A percentile compares a stretch with the other conserved stretches of the same genome.
Evolutionary conservation across 2,113 vertebrate genomes (phyloP).

Genomic region (Brachyhypopomus gauderio): DNA sequence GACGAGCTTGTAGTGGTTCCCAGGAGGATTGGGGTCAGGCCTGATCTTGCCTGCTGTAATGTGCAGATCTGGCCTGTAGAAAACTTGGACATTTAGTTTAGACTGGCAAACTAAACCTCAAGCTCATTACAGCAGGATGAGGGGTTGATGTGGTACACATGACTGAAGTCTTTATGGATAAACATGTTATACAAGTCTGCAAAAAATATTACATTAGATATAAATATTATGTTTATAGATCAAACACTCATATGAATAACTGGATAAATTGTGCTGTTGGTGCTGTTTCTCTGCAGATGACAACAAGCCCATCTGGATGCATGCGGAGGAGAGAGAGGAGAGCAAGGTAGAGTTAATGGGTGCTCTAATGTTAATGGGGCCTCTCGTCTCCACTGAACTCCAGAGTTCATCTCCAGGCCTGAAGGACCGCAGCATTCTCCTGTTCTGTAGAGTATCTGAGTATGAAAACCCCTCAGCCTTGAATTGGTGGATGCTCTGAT

Average conservation of each 20-base stretch:
- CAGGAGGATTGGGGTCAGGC: conserved; percentile 18
- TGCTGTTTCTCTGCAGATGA: conserved; percentile 72
- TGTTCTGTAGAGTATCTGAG: too few relatives aligned
- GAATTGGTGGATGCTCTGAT: too few relatives aligned
- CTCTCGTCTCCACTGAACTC: too few relatives aligned
- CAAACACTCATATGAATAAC: background rate
- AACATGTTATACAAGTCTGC: background rate
- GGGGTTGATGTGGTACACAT: background rate
- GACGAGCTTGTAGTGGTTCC: background rate
- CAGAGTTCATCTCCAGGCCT: too few relatives aligned
- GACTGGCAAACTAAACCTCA: background rate
- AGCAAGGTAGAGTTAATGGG: conserved; percentile 76
- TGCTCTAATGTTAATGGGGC: too few relatives aligned
- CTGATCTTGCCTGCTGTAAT: conserved; percentile 18
- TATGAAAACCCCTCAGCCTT: too few relatives aligned
- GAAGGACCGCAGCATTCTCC: too few relatives aligned
- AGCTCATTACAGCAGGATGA: background rate
- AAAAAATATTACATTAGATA: too few relatives aligned
- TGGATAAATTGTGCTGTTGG: background rate
- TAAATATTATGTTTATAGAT: background rate
- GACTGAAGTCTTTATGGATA: background rate
- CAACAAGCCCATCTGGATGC: conserved; percentile 94
- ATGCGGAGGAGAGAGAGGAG: conserved; percentile 88
- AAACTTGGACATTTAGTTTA: background rate
- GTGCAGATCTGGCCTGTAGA: background rate